Base-by-base conservation (phyloP, 92 coral and sea anemone species). In the Phymanthus crucifer region DNA sequence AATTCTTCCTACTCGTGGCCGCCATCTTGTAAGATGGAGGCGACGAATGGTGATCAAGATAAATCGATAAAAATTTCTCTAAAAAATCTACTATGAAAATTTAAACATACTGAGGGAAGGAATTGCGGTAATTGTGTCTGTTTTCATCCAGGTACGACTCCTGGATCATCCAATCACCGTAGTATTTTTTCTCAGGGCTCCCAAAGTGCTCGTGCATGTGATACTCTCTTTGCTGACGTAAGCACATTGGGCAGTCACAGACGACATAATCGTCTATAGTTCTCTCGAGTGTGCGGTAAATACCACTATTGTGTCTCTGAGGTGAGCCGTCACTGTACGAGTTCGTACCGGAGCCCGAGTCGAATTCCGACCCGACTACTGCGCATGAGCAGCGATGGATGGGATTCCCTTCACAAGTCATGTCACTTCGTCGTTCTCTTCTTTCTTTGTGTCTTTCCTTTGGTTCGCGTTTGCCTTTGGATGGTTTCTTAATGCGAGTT, bases 91-190 rank as follows among this genome's bases (percentile, higher is more conserved):
- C 32, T 5, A 72, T 27, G 76, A 40, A 31, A 11, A 27, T 75
- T 69, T 65, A 82, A 23, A 82, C 86, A 43, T 82, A 82, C 26
- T 82, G 86, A 1, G 86, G 86, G 26, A 82, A 82, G 3, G 86
- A 82, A 45, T 74, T 58, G 3, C 86, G 72, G 67, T 82, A 32
- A 29, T 72, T 64, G 12, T 75, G 80, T 35, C 86, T 82, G 23
- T 36, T 66, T 3, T 64, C 74, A 7, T 82, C 86, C 66, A 82
- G 32, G 14, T 57, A 77, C 40, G 81, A 32, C 70, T 89, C 93
- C 24, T 73, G 79, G 32, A 87, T 69, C 97, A 92, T 90, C 97
- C 97, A 90, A 75, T 90, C 97, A 23, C 97, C 97, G 82, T 78
- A 90, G 76, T 92, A 92, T 71, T 92, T 90, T 73, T 92, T 92